These are phyloP conservation scores for Athene cunicularia DNA, from an alignment of 2,113 vertebrate genomes.

Conservation along the genomic window DNA sequence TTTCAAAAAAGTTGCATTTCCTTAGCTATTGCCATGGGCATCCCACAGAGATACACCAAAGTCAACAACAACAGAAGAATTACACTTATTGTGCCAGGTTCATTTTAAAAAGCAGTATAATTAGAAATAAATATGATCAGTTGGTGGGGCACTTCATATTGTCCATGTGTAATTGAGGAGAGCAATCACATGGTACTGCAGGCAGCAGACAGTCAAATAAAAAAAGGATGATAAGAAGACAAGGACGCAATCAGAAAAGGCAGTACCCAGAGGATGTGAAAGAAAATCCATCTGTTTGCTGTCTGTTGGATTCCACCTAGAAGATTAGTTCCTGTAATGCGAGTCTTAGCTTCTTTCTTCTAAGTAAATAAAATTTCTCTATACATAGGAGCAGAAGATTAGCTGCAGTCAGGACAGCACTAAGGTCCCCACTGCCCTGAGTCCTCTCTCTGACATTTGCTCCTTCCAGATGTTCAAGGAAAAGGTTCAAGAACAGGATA, in stretches of 20 bases:
- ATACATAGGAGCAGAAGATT: not conserved
- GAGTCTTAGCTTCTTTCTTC: not conserved
- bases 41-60: not conserved
- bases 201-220: not conserved
- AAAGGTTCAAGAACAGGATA: not conserved
- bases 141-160: not conserved
- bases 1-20: not conserved
- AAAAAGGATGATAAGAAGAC: not conserved
- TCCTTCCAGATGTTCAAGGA: not conserved
- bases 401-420: not conserved
- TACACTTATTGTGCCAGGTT: not conserved
- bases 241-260: not conserved
- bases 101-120: conserved; percentile 28
- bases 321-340: not conserved
- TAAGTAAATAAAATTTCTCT: not conserved
- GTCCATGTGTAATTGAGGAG: conserved; percentile 6
- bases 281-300: conserved; percentile 32
- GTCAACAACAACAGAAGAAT: conserved; percentile 3
- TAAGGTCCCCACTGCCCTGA: not conserved
- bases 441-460: not conserved
- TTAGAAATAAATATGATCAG: conserved; percentile 37
- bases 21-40: not conserved
- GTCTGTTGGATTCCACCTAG: not conserved
- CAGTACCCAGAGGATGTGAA: not conserved
- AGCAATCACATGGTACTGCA: not conserved